A percentile compares a stretch with the other conserved stretches of the same genome.
These are phyloP conservation scores for Enteromius anoplus DNA, from an alignment of 2,797 vertebrate species.

Conservation along the genomic window DNA sequence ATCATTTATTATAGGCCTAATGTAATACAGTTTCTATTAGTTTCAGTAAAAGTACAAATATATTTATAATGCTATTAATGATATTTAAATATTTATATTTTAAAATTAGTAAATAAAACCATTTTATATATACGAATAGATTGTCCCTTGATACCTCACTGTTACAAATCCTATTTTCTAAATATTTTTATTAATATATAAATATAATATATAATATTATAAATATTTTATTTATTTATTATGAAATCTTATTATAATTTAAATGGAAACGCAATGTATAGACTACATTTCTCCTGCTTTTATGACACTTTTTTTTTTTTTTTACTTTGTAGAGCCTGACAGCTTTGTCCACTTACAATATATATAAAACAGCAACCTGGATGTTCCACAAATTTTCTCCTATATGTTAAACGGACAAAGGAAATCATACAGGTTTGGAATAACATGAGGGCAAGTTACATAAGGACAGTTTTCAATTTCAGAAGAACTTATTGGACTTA, in stretches of 20 bases:
- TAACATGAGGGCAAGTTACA: neutral
- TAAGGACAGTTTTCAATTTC: neutral
- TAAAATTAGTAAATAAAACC: neutral
- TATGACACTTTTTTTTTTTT: neutral
- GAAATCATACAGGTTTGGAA: neutral
- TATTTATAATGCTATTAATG: too few species aligned
- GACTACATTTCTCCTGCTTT: neutral
- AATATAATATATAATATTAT: too few species aligned
- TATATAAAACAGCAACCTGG: neutral
- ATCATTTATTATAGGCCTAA: neutral
- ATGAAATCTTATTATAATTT: neutral
- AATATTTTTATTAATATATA: neutral
- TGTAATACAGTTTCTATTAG: neutral
- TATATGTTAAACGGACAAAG: neutral
- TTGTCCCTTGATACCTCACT: neutral
- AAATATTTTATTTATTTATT: too few species aligned
- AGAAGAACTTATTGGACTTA: neutral
- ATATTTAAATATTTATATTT: too few species aligned
- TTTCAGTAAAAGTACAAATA: neutral
- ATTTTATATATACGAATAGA: neutral
- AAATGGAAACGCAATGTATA: neutral
- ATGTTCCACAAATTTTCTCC: neutral
- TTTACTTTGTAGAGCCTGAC: neutral
- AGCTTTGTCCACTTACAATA: neutral
- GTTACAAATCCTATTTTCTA: neutral